Base-by-base conservation (phyloP, 2,113 vertebrate genomes). In the Daboia siamensis region DNA sequence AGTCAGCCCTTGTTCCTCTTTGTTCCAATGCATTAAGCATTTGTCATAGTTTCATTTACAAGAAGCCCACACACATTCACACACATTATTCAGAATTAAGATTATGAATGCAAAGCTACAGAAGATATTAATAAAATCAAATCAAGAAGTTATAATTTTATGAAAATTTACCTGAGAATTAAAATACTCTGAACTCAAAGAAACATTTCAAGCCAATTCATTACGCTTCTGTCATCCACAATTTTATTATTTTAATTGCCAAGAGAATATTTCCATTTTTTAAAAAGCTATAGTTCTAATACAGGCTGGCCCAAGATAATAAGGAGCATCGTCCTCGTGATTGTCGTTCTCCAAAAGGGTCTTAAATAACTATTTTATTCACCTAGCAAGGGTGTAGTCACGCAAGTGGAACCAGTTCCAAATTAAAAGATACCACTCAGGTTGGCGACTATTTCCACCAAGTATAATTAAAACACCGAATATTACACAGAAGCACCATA, bases 341-440 rank as follows among this genome's bases (percentile, higher is more conserved):
- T 26, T 54, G 39, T 52, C 69, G n/a, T n/a, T 61, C 8, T 85
- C 44, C 33, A 33, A 3, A 57, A 56, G 86, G 86, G 1, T 74
- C 23, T 33, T 33, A 87, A 33, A 91, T 46, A 86, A 7, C 52
- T 39, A 20, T 80, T 86, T 46, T 24, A 89, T 21, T 85, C 87
- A 89, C 21, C 3, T 33, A 5, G 33, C n/a, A 9, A 9, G 23
- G 61, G 56, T 17, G 39, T 61, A 44, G 88, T 59, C 74, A 23
- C 74, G 29, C 74, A 86, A 93, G 92, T 59, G n/a, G 74, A 93
- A 93, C 92, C 74, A 80, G 92, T 90, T 93, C 90, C 74, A 64
- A 84, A 86, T 59, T 17, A 9, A 59, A 89, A 86, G 88, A 85
- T 86, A 86, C 17, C 20, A 3, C 0, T 23, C 20, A 57, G 15